phyloP scores from a whole-genome alignment of 2,888 invertebrate species.

The Caenorhabditis afra region DNA sequence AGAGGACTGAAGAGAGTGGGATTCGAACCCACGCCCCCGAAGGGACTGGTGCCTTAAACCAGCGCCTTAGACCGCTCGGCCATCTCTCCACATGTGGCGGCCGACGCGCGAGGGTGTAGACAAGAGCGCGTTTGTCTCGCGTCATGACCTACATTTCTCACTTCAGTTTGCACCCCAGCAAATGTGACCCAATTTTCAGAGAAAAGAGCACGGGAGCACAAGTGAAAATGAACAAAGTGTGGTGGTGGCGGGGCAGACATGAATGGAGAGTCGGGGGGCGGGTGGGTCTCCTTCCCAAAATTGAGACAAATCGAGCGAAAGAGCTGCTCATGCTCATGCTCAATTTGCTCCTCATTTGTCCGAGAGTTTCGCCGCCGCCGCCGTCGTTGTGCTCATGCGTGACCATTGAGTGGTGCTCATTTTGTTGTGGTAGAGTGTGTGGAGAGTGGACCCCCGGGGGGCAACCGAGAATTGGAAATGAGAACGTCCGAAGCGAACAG shows the following conservation, averaged over 20 bases:
- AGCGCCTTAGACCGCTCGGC: conserved; percentile 86
- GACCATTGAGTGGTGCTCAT: conserved; percentile 36
- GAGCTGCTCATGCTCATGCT: conserved; percentile 8
- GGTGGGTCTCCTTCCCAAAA: neutral
- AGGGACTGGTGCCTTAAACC: conserved; percentile 91
- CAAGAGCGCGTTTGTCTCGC: neutral
- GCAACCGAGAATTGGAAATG: conserved; percentile 41
- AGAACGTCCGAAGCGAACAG: conserved; percentile 1
- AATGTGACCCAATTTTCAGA: too few relatives aligned
- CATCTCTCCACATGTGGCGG: conserved; percentile 54
- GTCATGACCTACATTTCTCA: too few relatives aligned
- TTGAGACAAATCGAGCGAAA: conserved; percentile 27
- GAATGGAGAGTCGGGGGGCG: neutral
- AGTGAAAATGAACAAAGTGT: neutral
- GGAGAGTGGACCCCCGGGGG: conserved; percentile 19
- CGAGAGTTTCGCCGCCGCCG: neutral
- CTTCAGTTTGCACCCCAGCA: too few relatives aligned
- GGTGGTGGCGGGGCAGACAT: too few relatives aligned
- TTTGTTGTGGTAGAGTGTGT: too few relatives aligned
- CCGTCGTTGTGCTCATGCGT: conserved; percentile 24
- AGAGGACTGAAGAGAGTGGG: conserved; percentile 84
- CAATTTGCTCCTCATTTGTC: conserved; percentile 27
- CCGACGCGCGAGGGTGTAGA: neutral
- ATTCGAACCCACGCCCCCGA: conserved; percentile 91
- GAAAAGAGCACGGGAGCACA: too few relatives aligned